phyloP scores from a whole-genome alignment of 2,888 invertebrate genomes.

The Conistra vaccinii region DNA sequence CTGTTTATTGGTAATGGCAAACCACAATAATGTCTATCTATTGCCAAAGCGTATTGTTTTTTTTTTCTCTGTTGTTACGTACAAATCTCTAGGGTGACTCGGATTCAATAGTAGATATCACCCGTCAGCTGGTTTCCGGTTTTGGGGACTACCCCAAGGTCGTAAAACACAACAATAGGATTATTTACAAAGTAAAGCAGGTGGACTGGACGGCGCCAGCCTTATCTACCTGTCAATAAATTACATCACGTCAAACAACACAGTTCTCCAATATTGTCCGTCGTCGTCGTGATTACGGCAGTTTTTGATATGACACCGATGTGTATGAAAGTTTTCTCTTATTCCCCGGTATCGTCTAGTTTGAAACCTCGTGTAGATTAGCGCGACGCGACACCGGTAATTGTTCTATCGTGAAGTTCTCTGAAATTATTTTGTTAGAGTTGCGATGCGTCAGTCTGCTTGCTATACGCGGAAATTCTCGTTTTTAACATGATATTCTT shows the following conservation, averaged over 20 bases:
- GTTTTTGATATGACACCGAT: background rate
- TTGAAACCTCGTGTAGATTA: too few relatives aligned
- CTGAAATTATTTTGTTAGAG: too few relatives aligned
- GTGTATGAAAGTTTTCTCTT: slow-evolving; percentile 7
- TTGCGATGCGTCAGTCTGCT: too few relatives aligned
- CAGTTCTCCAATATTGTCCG: background rate
- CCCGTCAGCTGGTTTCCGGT: slow-evolving; percentile 52
- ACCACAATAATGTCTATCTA: slow-evolving; percentile 13
- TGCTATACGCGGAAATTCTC: background rate
- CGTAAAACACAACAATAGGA: slow-evolving; percentile 58
- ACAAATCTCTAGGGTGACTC: slow-evolving; percentile 52
- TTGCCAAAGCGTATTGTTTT: slow-evolving; percentile 15
- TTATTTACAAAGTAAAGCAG: slow-evolving; percentile 59
- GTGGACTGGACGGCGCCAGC: slow-evolving; percentile 52
- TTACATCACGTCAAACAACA: slow-evolving; percentile 45
- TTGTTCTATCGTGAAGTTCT: too few relatives aligned
- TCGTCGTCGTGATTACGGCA: slow-evolving; percentile 23
- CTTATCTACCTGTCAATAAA: slow-evolving; percentile 52
- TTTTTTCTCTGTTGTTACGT: slow-evolving; percentile 33
- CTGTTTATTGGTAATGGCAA: background rate
- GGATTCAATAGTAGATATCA: slow-evolving; percentile 47
- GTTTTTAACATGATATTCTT: background rate
- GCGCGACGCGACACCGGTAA: too few relatives aligned
- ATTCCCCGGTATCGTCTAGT: background rate
- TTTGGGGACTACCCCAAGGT: slow-evolving; percentile 57